Conservation (phyloP, 1,140 invertebrate species). For the Tetraneura akinire region DNA sequence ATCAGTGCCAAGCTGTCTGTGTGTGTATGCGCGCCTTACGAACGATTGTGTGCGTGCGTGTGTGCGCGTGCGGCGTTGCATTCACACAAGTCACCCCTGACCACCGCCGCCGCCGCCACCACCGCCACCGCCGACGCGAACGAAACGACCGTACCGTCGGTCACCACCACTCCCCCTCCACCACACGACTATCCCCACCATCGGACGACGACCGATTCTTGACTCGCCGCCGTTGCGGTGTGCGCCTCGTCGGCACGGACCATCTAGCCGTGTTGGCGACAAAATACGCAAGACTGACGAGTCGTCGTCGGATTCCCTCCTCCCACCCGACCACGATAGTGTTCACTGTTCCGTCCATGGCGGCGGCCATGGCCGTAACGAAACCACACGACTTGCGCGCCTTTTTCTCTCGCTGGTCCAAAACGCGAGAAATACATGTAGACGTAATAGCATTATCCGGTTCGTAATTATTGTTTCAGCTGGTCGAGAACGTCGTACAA, state of each 20-base stretch:
- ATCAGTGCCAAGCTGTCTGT: constrained; percentile 53
- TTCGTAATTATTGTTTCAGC: too few species aligned
- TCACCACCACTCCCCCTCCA: constrained; percentile 35
- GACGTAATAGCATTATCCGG: too few species aligned
- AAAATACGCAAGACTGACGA: constrained; percentile 45
- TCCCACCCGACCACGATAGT: neutral
- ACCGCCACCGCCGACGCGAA: neutral
- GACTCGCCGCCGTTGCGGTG: constrained; percentile 61
- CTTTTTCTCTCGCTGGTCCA: too few species aligned
- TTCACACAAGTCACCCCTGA: constrained; percentile 57
- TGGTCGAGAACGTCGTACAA: too few species aligned
- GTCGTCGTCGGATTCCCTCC: neutral
- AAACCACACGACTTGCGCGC: too few species aligned
- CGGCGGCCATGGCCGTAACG: neutral
- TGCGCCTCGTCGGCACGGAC: constrained; percentile 57
- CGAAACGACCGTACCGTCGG: constrained; percentile 52
- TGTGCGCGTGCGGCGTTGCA: constrained; percentile 54
- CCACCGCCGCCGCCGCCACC: constrained; percentile 53
- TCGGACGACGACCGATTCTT: constrained; percentile 59
- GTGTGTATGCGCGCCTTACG: constrained; percentile 55
- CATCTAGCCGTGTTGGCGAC: constrained; percentile 50
- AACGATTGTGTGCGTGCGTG: constrained; percentile 2
- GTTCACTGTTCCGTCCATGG: neutral
- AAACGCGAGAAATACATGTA: too few species aligned
- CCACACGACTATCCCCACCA: constrained; percentile 58